Base-by-base conservation (phyloP, 2,797 vertebrate species). In the Sebastolobus alascanus region DNA sequence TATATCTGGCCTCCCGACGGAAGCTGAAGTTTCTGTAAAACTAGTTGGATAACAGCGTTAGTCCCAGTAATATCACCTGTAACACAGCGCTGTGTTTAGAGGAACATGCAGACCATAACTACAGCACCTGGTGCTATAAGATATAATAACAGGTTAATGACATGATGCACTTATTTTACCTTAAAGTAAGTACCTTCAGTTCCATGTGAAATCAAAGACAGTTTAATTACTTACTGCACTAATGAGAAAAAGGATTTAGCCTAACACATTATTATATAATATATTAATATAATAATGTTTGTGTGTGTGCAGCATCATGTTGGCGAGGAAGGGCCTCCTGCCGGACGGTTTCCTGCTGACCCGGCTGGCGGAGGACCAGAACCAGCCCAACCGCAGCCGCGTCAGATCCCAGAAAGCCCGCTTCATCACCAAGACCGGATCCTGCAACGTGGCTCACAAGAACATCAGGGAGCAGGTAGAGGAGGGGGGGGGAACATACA, bases 381-480 rank as follows among this genome's bases (percentile, higher is more conserved):
- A 93, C 73, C 92, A 94, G 43, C 92, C 89, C 1, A 94, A 91
- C 81, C 94, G 94, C 6, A 93, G 88, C 76, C 92, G 87, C 0
- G 40, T 73, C 56, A 93, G 91, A 61, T 75, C 83, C 2, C 95
- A 95, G 82, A 88, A 91, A 14, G 95, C 96, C 1, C 95, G 96
- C 25, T 97, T 96, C 85, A 96, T 97, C 81, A 94, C 96, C 72
- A 97, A 97, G 89, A 94, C 64, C 0, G 96, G 96, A 1, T 96
- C 96, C 11, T 97, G 96, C 78, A 97, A 97, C 3, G 96, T 97
- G 84, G 96, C 96, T 14, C 96, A 97, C 93, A 97, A 96, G 93
- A 97, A 97, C 90, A 97, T 97, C 93, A 89, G 93, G 31, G 96
- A 97, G 77, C 96, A 97, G 96, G 65, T 50, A 50, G 46, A n/a